Evolutionary conservation across 1,140 invertebrate species (phyloP).

Genomic region (Ericerus pela): DNA sequence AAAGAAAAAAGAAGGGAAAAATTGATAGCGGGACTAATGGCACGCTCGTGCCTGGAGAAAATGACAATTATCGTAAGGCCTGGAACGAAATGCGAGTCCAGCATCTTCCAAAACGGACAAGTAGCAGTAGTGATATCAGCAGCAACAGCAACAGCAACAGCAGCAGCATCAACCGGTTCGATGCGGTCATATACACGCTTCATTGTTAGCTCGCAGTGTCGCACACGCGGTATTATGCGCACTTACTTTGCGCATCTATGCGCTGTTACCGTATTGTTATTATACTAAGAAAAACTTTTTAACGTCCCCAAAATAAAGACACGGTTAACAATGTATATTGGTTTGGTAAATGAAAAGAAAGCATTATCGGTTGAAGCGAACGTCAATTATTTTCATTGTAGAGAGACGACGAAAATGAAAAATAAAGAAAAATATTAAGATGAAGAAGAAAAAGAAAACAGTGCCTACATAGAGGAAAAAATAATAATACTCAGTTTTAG

Average conservation of each 20-base stretch:
- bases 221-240: constrained; percentile 7
- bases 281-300: too few relatives aligned
- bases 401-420: too few relatives aligned
- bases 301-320: constrained; percentile 2
- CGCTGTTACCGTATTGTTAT: too few relatives aligned
- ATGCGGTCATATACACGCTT: constrained; percentile 2
- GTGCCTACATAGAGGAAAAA: not conserved
- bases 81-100: not conserved
- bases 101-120: too few relatives aligned
- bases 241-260: constrained; percentile 8
- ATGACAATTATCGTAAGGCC: not conserved
- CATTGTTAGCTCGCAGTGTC: not conserved
- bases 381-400: constrained; percentile 8
- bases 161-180: not conserved
- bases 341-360: constrained; percentile 11
- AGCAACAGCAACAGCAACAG: not conserved
- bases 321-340: constrained; percentile 6
- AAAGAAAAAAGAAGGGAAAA: not conserved
- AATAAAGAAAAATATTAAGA: too few relatives aligned
- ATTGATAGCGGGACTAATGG: constrained; percentile 1
- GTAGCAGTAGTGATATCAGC: too few relatives aligned
- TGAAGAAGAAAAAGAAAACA: too few relatives aligned
- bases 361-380: not conserved
- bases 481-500: not conserved
- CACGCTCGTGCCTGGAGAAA: constrained; percentile 5